A percentile compares a stretch with the other conserved stretches of the same genome.
phyloP scores from a whole-genome alignment of 2,797 vertebrate genomes.

The Poecilia wingei region DNA sequence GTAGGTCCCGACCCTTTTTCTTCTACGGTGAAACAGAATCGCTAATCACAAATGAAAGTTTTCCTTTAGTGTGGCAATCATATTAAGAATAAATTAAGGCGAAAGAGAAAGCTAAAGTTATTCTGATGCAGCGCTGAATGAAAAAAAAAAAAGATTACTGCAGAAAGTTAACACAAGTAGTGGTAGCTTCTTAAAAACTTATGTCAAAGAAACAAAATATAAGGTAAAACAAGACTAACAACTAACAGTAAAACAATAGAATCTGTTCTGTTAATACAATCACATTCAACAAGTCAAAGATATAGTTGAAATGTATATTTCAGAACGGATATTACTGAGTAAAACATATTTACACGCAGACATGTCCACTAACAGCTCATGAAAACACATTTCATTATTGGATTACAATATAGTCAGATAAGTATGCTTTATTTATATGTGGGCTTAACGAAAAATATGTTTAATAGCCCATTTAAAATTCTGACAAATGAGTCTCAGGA shows the following conservation, averaged over 20 bases:
- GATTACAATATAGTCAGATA: no score
- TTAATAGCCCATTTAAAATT: background rate
- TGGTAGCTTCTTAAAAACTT: background rate
- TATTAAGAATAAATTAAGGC: background rate
- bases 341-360: background rate
- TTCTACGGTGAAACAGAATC: conserved; percentile 23
- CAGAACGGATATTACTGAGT: background rate
- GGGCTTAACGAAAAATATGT: background rate
- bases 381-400: background rate
- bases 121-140: background rate
- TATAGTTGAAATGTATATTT: background rate
- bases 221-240: background rate
- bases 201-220: background rate
- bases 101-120: background rate
- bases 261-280: background rate
- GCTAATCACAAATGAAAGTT: background rate
- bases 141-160: background rate
- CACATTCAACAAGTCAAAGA: background rate
- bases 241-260: background rate
- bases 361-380: background rate
- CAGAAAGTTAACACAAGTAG: background rate
- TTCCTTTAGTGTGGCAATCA: background rate
- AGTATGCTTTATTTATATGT: no score
- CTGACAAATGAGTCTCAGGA: background rate
- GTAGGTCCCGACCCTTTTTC: conserved; percentile 25